Evolutionary conservation across 1,140 invertebrate species (phyloP), one percentile per base, ranked within the genome.

Genomic region (Pemphigus obesinymphae): DNA sequence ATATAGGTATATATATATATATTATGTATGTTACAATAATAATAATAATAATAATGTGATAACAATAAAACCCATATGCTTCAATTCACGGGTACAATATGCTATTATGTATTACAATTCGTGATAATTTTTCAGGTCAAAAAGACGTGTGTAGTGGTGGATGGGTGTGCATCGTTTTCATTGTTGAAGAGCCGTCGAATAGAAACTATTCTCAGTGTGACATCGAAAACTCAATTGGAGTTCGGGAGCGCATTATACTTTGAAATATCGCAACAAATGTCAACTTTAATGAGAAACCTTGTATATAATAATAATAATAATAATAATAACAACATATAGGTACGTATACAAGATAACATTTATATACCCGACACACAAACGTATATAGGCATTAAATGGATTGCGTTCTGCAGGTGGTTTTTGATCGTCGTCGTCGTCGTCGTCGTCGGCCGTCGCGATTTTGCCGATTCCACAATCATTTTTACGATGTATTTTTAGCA

Each of bases 51-150:
- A 80, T 43, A 80, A 80, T n/a, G 50, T 34, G 11, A 80, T 29
- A 29, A 80, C 53, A 80, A 80, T 43, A 80, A 80, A 55, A 31
- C 31, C 29, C 48, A 29, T 26, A 63, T 43, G 55, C 37, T 78
- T 78, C 75, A 40, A 78, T 78, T 78, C 50, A 80, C 34, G 13
- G 26, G 37, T n/a, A 63, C 76, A 80, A 63, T 73, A 13, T 63
- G 55, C 37, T 10, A 58, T 78, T 76, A 26, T 58, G 75, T 78
- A 55, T 58, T 37, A 45, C 76, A 45, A 80, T 80, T 58, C 76
- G 76, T 80, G 76, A 80, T 80, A 58, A 80, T 80, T 80, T 80
- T 80, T 80, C 55, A 45, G 76, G 76, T 80, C 76, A 80, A 80
- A 80, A 80, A 80, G 76, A 55, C 76, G 34, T 29, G 53, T 61